phyloP scores from a whole-genome alignment of 2,888 invertebrate genomes.

The Dolomedes plantarius region DNA sequence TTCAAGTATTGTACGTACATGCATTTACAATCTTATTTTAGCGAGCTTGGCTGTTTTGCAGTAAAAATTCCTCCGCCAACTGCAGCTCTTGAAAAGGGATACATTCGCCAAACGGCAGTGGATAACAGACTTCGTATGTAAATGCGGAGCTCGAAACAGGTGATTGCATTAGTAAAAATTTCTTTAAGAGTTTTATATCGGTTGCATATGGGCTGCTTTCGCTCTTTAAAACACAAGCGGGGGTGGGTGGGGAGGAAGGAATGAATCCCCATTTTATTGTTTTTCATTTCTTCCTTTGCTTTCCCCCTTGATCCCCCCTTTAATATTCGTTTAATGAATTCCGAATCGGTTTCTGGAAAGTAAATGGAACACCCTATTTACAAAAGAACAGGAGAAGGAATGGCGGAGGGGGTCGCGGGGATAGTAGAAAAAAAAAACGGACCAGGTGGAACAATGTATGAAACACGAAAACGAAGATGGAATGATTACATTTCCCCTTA shows the following conservation, averaged over 20 bases:
- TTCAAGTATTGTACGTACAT: no score
- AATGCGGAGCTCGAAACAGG: slow-evolving; percentile 50
- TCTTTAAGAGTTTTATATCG: slow-evolving; percentile 52
- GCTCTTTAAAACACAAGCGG: slow-evolving; percentile 36
- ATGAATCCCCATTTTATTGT: slow-evolving; percentile 53
- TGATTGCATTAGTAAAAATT: slow-evolving; percentile 66
- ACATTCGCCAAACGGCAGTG: slow-evolving; percentile 39
- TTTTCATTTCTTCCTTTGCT: slow-evolving; percentile 38
- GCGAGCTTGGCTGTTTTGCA: no score
- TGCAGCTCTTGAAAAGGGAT: neutral
- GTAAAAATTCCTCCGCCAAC: neutral
- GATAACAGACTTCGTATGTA: slow-evolving; percentile 35
- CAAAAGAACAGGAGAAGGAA: slow-evolving; percentile 50
- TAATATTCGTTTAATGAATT: slow-evolving; percentile 70
- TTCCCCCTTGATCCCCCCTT: slow-evolving; percentile 49
- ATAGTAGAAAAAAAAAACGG: slow-evolving; percentile 10
- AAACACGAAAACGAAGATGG: slow-evolving; percentile 62
- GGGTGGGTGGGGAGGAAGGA: slow-evolving; percentile 20
- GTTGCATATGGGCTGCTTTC: slow-evolving; percentile 43
- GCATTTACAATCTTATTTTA: no score
- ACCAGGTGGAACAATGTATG: slow-evolving; percentile 38
- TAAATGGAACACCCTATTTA: slow-evolving; percentile 62
- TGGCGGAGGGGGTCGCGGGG: slow-evolving; percentile 13
- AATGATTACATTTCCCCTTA: slow-evolving; percentile 56
- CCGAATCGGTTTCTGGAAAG: slow-evolving; percentile 52